Percentiles rank a stretch among this genome's conserved stretches.
These are phyloP conservation scores for Drosophila neocordata DNA, from an alignment of 1,140 invertebrate species.

Conservation along the genomic window DNA sequence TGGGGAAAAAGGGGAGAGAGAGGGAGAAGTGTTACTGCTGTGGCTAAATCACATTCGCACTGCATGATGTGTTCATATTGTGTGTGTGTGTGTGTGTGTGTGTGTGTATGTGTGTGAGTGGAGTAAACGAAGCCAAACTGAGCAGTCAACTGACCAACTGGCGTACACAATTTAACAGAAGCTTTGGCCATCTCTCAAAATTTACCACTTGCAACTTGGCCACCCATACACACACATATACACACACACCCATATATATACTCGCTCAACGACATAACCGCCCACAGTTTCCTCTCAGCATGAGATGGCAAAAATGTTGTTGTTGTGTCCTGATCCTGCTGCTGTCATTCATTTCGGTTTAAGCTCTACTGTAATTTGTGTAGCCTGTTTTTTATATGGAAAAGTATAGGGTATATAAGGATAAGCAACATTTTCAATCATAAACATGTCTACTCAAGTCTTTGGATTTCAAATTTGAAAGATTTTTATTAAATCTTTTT, in stretches of 20 bases:
- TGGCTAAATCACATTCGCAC: conserved; percentile 36
- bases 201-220: conserved; percentile 55
- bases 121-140: conserved; percentile 7
- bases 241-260: conserved; percentile 16
- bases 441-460: no score
- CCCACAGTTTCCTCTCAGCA: conserved; percentile 45
- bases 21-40: conserved; percentile 5
- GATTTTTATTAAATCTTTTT: no score
- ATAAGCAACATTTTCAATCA: not conserved
- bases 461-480: no score
- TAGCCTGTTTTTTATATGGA: conserved; percentile 23
- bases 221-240: conserved; percentile 3
- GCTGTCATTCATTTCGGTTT: conserved; percentile 51
- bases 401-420: not conserved
- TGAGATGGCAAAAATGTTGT: conserved; percentile 55
- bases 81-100: conserved; percentile 11
- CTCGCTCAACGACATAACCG: conserved; percentile 1
- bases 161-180: conserved; percentile 59
- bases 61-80: conserved; percentile 48
- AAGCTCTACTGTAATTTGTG: conserved; percentile 39
- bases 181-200: conserved; percentile 74
- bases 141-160: conserved; percentile 53
- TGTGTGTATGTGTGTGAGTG: not conserved
- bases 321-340: conserved; percentile 37
- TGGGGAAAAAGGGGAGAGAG: not conserved